Evolutionary conservation across 2,888 invertebrate species (phyloP).

Genomic region (Meiosimyza decipiens): DNA sequence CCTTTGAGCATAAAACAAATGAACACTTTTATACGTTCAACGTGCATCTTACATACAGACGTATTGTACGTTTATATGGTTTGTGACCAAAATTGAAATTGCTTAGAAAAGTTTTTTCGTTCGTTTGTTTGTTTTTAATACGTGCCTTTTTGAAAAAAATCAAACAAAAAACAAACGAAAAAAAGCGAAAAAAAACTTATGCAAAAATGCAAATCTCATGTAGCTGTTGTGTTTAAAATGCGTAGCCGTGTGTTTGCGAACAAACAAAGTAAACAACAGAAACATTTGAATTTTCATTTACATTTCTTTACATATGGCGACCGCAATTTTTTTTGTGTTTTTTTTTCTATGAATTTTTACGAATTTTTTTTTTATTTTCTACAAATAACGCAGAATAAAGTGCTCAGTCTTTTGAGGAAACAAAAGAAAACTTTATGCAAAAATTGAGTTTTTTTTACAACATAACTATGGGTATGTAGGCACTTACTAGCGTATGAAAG

Average conservation of each 20-base stretch:
- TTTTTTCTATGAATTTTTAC: not conserved
- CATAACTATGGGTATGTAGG: too few species aligned
- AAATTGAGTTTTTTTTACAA: too few species aligned
- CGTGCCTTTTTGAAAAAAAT: not conserved
- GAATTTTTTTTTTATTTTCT: too few species aligned
- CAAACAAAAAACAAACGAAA: not conserved
- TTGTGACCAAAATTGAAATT: conserved; percentile 15
- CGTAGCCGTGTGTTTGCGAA: conserved; percentile 21
- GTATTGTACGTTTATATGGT: not conserved
- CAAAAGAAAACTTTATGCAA: too few species aligned
- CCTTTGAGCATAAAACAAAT: too few species aligned
- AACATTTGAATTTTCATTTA: conserved; percentile 24
- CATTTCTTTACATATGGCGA: conserved; percentile 16
- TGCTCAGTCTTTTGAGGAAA: too few species aligned
- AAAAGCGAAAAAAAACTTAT: not conserved
- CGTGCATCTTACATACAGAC: too few species aligned
- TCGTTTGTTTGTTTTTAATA: not conserved
- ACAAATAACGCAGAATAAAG: too few species aligned
- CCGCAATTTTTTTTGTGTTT: conserved; percentile 2
- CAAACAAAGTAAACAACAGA: conserved; percentile 24
- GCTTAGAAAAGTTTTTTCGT: conserved; percentile 1
- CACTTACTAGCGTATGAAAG: too few species aligned
- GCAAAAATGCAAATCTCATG: conserved; percentile 30
- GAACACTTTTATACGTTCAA: too few species aligned
- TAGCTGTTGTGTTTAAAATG: conserved; percentile 23